Conservation (phyloP, 1,140 invertebrate species). For the Brachionus calyciflorus region DNA sequence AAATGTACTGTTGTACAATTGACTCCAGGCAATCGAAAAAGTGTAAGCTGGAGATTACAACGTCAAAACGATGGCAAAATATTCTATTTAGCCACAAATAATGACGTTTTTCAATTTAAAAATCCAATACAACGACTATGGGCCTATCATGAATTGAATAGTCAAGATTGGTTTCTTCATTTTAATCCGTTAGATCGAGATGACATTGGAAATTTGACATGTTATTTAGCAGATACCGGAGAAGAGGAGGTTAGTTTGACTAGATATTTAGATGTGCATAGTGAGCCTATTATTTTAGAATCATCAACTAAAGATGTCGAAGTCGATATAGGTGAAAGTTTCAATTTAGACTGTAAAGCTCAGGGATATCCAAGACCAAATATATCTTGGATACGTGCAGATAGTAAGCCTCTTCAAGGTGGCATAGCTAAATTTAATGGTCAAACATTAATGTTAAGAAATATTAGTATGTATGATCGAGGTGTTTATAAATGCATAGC, state of each 20-base stretch:
- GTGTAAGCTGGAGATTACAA: slow-evolving; percentile 39
- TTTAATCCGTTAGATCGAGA: slow-evolving; percentile 46
- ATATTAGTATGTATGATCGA: slow-evolving; percentile 18
- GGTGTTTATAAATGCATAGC: slow-evolving; percentile 35
- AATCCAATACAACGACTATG: slow-evolving; percentile 42
- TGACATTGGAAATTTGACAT: slow-evolving; percentile 44
- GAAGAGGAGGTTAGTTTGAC: slow-evolving; percentile 45
- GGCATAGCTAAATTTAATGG: slow-evolving; percentile 12
- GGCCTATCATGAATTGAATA: slow-evolving; percentile 32
- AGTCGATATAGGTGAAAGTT: slow-evolving; percentile 18
- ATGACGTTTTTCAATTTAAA: slow-evolving; percentile 45
- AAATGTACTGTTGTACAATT: slow-evolving; percentile 44
- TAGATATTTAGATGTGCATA: slow-evolving; percentile 40
- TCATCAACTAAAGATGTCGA: slow-evolving; percentile 46
- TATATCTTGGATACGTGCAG: slow-evolving; percentile 70
- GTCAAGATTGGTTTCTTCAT: slow-evolving; percentile 26
- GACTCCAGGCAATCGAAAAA: slow-evolving; percentile 30
- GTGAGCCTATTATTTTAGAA: slow-evolving; percentile 42
- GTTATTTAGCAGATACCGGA: slow-evolving; percentile 25
- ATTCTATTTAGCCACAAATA: slow-evolving; percentile 28
- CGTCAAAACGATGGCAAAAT: slow-evolving; percentile 43
- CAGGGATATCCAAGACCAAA: slow-evolving; percentile 75
- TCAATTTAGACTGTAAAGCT: slow-evolving; percentile 38
- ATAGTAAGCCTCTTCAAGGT: slow-evolving; percentile 51
- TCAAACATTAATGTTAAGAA: slow-evolving; percentile 1